Base-by-base conservation (phyloP, 2,797 vertebrate genomes). In the Sebastolobus altivelis region DNA sequence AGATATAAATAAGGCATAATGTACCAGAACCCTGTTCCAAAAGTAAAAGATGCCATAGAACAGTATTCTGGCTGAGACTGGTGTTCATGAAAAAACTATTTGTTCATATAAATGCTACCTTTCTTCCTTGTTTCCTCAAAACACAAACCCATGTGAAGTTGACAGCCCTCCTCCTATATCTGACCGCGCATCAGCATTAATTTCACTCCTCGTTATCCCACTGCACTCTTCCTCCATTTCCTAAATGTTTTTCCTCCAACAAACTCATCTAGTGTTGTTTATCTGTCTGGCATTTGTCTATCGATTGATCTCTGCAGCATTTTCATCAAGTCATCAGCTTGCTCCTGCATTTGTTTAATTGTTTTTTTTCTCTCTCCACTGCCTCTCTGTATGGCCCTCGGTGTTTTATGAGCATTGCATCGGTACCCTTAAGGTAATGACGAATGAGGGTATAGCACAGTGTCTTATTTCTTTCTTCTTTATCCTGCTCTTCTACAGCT, bases 271-370 rank as follows among this genome's bases (percentile, higher is more conserved):
- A 2, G 16, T 18, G 72, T 59, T 72, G 69, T 74, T 81, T 83
- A 83, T 79, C 59, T 65, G 60, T 52, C 52, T 65, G 62, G 46
- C 29, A 77, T 72, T 77, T 38, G 63, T 54, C 56, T 40, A 56
- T 74, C 20, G 56, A 85, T 67, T 71, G 74, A 80, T 79, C 63
- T 31, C 38, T 61, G 54, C 58, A 77, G 76, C 43, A 29, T 72
- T 75, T 76, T 52, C 68, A 66, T 76, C 56, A 71, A 46, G 74
- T 73, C 65, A 69, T 84, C 75, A 81, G 22, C 46, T 38, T 8
- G 20, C 68, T 73, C 49, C 33, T 66, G 52, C 62, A 65, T 77
- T 77, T 63, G 58, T 81, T 75, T 78, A 46, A 76, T 76, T 60
- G 75, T 76, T 79, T 62, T 4, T 4, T 12, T 40, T 76, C 27